Evolutionary conservation across 2,888 invertebrate species (phyloP).

Genomic region (Aphodius sticticus): DNA sequence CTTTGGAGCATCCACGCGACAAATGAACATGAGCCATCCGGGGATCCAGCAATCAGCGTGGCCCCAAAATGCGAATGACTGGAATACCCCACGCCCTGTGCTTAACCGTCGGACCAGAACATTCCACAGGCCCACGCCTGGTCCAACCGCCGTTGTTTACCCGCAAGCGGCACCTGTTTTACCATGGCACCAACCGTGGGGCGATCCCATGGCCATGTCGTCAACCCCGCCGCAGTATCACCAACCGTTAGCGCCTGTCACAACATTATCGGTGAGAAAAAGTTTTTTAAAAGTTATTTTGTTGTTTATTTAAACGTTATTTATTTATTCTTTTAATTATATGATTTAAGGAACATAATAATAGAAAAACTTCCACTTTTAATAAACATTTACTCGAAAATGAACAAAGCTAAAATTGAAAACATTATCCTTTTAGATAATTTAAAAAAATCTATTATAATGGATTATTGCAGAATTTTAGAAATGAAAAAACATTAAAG

Average conservation of each 20-base stretch:
- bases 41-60: constrained; percentile 37
- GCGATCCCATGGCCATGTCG: constrained; percentile 51
- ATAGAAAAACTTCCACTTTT: too few species aligned
- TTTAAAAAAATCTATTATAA: too few species aligned
- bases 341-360: too few species aligned
- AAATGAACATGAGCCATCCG: constrained; percentile 41
- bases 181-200: constrained; percentile 55
- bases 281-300: not conserved
- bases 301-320: not conserved
- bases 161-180: constrained; percentile 49
- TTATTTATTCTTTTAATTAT: too few species aligned
- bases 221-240: constrained; percentile 43
- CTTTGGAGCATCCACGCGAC: constrained; percentile 48
- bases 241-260: constrained; percentile 58
- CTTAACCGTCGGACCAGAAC: constrained; percentile 45
- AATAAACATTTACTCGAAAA: too few species aligned
- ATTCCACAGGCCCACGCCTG: constrained; percentile 42
- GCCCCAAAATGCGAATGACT: constrained; percentile 45
- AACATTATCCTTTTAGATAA: too few species aligned
- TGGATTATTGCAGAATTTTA: too few species aligned
- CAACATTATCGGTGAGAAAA: constrained; percentile 58
- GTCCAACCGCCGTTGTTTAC: constrained; percentile 40
- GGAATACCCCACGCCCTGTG: constrained; percentile 46
- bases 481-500: too few species aligned
- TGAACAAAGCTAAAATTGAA: too few species aligned